These are phyloP conservation scores for Polydrusus tereticollis DNA, from an alignment of 2,888 invertebrate genomes.

Conservation along the genomic window DNA sequence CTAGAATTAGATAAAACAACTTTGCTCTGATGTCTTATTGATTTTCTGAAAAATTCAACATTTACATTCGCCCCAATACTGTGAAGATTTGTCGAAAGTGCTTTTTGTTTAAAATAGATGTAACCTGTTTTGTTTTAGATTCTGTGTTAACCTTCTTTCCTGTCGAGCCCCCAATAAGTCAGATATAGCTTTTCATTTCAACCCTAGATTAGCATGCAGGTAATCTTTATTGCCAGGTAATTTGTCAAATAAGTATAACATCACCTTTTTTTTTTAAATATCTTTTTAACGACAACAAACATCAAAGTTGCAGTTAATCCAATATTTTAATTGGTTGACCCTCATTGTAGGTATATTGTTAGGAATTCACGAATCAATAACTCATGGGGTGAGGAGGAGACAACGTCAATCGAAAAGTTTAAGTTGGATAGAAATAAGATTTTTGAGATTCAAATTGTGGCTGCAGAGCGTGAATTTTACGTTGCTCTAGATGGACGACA, in stretches of 20 bases:
- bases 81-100: too few relatives aligned
- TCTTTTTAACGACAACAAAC: too few relatives aligned
- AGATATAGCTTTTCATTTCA: constrained; percentile 81
- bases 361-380: constrained; percentile 78
- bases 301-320: too few relatives aligned
- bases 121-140: constrained; percentile 66
- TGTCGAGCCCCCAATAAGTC: constrained; percentile 63
- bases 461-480: constrained; percentile 73
- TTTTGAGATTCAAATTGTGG: constrained; percentile 73
- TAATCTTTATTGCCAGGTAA: constrained; percentile 64
- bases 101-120: background rate
- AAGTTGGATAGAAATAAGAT: constrained; percentile 68
- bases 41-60: too few relatives aligned
- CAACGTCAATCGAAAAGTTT: constrained; percentile 67
- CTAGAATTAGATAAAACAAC: too few relatives aligned
- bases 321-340: too few relatives aligned
- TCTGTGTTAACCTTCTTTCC: constrained; percentile 74
- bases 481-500: constrained; percentile 82
- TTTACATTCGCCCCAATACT: too few relatives aligned
- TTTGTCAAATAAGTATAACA: too few relatives aligned
- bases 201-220: constrained; percentile 82
- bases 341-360: constrained; percentile 80
- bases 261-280: too few relatives aligned
- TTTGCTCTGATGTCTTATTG: too few relatives aligned
- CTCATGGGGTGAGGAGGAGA: constrained; percentile 84